Evolutionary conservation across 2,113 vertebrate species (phyloP), one percentile per base, ranked within the genome.

Genomic region (Pholis gunnellus): DNA sequence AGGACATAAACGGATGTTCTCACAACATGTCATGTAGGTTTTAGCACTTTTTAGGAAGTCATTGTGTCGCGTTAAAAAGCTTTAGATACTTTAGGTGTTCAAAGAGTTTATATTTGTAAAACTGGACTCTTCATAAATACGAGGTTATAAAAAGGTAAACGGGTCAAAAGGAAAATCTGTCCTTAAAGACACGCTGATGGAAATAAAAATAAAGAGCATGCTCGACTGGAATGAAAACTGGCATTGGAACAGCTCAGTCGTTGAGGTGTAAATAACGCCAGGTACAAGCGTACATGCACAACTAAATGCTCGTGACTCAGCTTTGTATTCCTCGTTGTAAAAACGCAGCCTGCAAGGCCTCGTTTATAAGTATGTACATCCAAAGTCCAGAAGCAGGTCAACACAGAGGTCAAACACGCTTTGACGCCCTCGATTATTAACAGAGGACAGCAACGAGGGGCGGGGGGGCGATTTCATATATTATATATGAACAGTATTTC

Each of bases 341-440:
- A 79, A 68, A 72, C 6, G 4, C 52, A 52, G 18, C n/a, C 40
- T 40, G 61, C 50, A 34, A 73, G 48, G 59, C 76, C 18, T 13
- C 11, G 3, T 73, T 83, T 31, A 78, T 27, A 70, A 91, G 73
- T 86, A 86, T 89, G 50, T 91, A 94, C 92, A 94, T 90, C 89
- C 83, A 91, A 77, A 88, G 77, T 88, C 74, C 27, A 0, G 48
- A 81, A 74, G 29, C 25, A 75, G 66, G 57, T n/a, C 27, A 79
- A 75, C 71, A 63, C 57, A 90, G n/a, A 79, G 73, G 72, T 73
- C 40, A 75, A 66, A 44, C 48, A 34, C 17, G 0, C 18, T 34
- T 31, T 18, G 2, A 22, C 4, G 7, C 14, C 8, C n/a, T 46
- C 0, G 0, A 22, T 29, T 36, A 80, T 42, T 63, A 38, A 38